Conservation (phyloP, 2,888 invertebrate species). For the Poecilus cupreus region DNA sequence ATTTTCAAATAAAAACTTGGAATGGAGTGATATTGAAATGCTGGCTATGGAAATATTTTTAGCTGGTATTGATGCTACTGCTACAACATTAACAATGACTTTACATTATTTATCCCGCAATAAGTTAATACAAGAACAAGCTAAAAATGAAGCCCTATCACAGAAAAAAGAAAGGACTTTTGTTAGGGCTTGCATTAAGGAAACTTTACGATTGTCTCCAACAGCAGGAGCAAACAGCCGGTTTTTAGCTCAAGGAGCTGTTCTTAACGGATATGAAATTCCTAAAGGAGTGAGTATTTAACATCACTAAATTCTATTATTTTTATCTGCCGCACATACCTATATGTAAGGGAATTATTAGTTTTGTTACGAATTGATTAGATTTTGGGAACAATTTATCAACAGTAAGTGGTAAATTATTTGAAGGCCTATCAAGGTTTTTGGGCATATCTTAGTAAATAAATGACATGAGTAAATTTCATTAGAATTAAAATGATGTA, state of each 20-base stretch:
- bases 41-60: conserved; percentile 76
- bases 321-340: too few species aligned
- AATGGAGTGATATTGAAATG: conserved; percentile 73
- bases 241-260: conserved; percentile 74
- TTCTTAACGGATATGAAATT: conserved; percentile 78
- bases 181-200: conserved; percentile 83
- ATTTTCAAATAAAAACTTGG: conserved; percentile 70
- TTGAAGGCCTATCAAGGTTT: too few species aligned
- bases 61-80: conserved; percentile 77
- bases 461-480: too few species aligned
- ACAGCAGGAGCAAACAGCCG: conserved; percentile 77
- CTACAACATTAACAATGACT: conserved; percentile 73
- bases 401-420: too few species aligned
- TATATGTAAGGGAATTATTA: too few species aligned
- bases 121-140: conserved; percentile 78
- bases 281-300: conserved; percentile 76
- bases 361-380: too few species aligned
- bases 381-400: too few species aligned
- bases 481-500: too few species aligned
- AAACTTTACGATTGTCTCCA: conserved; percentile 79
- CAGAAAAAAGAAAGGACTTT: conserved; percentile 76
- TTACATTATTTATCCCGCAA: conserved; percentile 77
- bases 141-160: conserved; percentile 76
- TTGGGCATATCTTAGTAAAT: too few species aligned
- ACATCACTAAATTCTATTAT: conserved; percentile 62